Base-by-base conservation (phyloP, 1,140 invertebrate species). In the Acyrthosiphon pisum region DNA sequence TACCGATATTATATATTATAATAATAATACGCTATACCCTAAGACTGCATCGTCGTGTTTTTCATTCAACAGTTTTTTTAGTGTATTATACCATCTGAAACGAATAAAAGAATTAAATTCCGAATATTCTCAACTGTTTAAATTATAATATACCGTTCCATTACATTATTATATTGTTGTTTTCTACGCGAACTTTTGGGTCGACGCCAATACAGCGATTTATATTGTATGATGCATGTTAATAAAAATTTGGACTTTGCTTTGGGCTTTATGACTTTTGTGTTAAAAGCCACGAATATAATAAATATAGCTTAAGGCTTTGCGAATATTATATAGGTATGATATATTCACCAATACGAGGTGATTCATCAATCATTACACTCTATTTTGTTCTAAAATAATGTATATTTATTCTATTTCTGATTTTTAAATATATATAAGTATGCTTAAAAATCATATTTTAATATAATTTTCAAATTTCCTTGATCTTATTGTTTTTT, bases 11-110 rank as follows among this genome's bases (percentile, higher is more conserved):
- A 50, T 18, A 53, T 53, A 48, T 48, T 8, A 14, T 11, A 48
- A 53, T 23, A 53, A 14, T 11, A 48, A 53, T 23, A 53, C 22
- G 50, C 20, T 53, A 53, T 22, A 53, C 41, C 41, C 41, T 41
- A 4, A 53, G 6, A 53, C 22, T 53, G 6, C 20, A n/a, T 0
- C 2, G 60, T 76, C 4, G 7, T 76, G n/a, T 18, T 76, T 68
- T 76, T 76, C n/a, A n/a, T 76, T 76, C 60, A 76, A n/a, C 60
- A 76, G 14, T 76, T 76, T 76, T 68, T 53, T 68, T n/a, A 76
- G 30, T n/a, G 18, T 76, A 18, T n/a, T 18, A n/a, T n/a, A n/a
- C 56, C 30, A 76, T 68, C 30, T 6, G 3, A 18, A 68, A n/a
- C 30, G 60, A 68, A 35, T 76, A 76, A 76, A n/a, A 68, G 11